These are phyloP conservation scores for Perodicticus potto DNA, from an alignment of 2,797 vertebrate species.

Conservation along the genomic window DNA sequence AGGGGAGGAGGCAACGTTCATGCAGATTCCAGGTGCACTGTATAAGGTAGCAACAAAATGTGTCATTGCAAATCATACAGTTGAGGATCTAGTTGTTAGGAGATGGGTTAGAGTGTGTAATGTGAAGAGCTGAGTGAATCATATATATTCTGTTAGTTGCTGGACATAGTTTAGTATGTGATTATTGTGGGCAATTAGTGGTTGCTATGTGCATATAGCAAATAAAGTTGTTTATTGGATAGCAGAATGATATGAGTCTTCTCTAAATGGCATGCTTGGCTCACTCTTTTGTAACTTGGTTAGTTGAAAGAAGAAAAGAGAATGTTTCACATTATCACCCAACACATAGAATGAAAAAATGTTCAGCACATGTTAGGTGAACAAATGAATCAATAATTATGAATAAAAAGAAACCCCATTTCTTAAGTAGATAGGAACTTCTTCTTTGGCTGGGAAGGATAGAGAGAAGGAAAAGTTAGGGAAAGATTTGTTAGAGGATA, in stretches of 20 bases:
- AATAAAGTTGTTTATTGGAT: background rate
- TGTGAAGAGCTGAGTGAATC: background rate
- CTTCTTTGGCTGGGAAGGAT: background rate
- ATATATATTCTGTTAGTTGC: background rate
- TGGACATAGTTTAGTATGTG: background rate
- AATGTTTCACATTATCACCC: background rate
- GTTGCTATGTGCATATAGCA: background rate
- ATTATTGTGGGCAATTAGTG: background rate
- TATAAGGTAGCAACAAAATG: background rate
- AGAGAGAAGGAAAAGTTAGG: background rate
- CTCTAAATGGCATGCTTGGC: background rate
- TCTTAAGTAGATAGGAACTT: background rate
- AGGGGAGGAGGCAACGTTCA: background rate
- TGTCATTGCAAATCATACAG: background rate
- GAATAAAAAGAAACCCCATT: conserved; percentile 6
- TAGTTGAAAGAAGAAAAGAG: background rate
- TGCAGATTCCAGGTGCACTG: background rate
- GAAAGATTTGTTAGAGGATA: background rate
- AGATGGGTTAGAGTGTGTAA: background rate
- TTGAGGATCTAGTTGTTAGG: background rate
- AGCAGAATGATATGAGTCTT: background rate
- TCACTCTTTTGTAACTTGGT: background rate
- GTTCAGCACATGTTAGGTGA: background rate
- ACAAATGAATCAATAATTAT: background rate
- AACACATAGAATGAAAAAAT: background rate